Percentiles rank a stretch among this genome's conserved stretches.
These are phyloP conservation scores for Whitmania pigra DNA, from an alignment of 1,140 invertebrate species.

Conservation along the genomic window DNA sequence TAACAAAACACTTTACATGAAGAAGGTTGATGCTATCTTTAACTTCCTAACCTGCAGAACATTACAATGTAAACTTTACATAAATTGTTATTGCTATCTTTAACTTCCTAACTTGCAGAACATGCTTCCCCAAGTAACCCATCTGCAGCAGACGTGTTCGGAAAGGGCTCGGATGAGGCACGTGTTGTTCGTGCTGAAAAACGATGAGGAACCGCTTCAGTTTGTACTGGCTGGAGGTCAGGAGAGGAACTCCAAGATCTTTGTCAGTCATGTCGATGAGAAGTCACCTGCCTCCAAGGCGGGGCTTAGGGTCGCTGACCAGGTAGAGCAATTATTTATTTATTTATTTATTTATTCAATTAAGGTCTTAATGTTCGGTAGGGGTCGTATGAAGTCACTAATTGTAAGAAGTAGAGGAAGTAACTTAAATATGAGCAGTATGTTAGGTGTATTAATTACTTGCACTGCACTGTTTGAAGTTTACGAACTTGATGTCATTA, in stretches of 20 bases:
- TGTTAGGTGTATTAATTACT: no score
- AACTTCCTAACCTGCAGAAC: not conserved
- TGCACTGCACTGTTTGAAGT: no score
- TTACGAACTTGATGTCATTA: no score
- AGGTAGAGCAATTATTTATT: constrained; percentile 50
- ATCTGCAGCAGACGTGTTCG: constrained; percentile 89
- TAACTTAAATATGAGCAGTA: no score
- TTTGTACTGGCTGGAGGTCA: constrained; percentile 80
- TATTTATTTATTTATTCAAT: no score
- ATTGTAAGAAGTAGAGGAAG: no score
- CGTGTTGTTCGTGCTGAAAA: constrained; percentile 76
- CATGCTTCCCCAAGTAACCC: constrained; percentile 36
- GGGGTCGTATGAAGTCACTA: no score
- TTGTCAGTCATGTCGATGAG: constrained; percentile 82
- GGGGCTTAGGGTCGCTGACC: constrained; percentile 90
- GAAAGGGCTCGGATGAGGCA: constrained; percentile 82
- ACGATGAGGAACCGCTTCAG: constrained; percentile 69
- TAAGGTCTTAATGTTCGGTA: no score
- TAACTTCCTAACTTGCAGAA: not conserved
- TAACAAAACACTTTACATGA: no score
- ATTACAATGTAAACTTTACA: no score
- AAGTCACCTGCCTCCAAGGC: constrained; percentile 85
- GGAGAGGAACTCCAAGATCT: constrained; percentile 71
- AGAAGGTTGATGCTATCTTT: not conserved
- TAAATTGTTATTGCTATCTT: not conserved